These are phyloP conservation scores for Riparia riparia DNA, from an alignment of 2,113 vertebrate genomes.

Conservation along the genomic window DNA sequence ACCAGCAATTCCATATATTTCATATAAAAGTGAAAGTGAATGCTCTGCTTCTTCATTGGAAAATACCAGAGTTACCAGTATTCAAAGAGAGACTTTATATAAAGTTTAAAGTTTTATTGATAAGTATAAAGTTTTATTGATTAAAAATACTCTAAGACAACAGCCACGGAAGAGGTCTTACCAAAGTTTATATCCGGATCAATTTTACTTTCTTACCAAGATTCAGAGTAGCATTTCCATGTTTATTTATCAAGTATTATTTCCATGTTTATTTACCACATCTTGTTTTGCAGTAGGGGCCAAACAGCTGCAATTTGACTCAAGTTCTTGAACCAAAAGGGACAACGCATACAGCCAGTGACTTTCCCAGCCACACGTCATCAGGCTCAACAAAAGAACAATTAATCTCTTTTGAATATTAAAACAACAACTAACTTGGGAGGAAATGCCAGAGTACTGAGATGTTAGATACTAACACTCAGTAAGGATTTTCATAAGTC, in stretches of 20 bases:
- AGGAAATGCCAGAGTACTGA: conserved; percentile 62
- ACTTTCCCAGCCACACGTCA: neutral
- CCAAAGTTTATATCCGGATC: neutral
- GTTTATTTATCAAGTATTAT: neutral
- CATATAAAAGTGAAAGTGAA: neutral
- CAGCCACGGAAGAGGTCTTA: neutral
- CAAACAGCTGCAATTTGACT: neutral
- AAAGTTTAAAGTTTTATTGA: neutral
- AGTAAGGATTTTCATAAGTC: neutral
- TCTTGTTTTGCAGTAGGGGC: neutral
- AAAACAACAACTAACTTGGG: conserved; percentile 24
- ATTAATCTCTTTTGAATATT: conserved; percentile 1
- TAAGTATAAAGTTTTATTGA: neutral
- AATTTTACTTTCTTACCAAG: neutral
- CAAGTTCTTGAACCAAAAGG: neutral
- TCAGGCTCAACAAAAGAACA: conserved; percentile 17
- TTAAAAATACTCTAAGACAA: neutral
- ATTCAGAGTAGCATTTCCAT: neutral
- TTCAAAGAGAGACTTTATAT: neutral
- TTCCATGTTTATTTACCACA: neutral
- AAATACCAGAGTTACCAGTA: neutral
- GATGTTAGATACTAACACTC: neutral
- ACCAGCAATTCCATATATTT: neutral
- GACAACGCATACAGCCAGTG: neutral
- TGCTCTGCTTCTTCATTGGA: neutral